Evolutionary conservation across 2,797 vertebrate genomes (phyloP).

Genomic region (Momotus momota): DNA sequence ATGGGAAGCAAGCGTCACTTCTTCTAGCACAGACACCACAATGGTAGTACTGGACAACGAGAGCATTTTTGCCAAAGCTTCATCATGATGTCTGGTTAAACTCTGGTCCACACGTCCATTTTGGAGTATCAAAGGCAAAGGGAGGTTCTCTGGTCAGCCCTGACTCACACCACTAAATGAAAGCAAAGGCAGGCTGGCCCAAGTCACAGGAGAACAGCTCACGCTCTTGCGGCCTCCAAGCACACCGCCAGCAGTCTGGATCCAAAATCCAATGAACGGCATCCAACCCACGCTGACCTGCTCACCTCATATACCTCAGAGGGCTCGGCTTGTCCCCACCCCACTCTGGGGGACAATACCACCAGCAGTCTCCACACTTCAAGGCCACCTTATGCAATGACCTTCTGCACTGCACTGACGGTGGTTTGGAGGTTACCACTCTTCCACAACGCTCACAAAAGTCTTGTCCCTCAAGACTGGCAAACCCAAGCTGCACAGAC

Average conservation of each 20-base stretch:
- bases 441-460: background rate
- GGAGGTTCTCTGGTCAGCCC: constrained; percentile 9
- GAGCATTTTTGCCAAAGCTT: background rate
- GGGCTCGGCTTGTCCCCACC: background rate
- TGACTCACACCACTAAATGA: constrained; percentile 19
- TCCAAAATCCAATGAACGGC: background rate
- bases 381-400: background rate
- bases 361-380: background rate
- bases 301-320: background rate
- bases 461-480: background rate
- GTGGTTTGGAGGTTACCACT: background rate
- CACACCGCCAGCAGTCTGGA: background rate
- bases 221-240: background rate
- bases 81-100: background rate
- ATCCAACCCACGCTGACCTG: background rate
- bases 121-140: constrained; percentile 22
- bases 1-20: background rate
- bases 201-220: background rate
- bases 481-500: background rate
- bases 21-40: background rate
- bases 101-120: background rate
- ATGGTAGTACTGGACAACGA: background rate
- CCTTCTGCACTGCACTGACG: background rate
- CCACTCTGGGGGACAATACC: background rate
- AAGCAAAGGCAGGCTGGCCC: constrained; percentile 32